Base-by-base conservation (phyloP, 1,140 invertebrate genomes). In the Drosophila mojavensis region DNA sequence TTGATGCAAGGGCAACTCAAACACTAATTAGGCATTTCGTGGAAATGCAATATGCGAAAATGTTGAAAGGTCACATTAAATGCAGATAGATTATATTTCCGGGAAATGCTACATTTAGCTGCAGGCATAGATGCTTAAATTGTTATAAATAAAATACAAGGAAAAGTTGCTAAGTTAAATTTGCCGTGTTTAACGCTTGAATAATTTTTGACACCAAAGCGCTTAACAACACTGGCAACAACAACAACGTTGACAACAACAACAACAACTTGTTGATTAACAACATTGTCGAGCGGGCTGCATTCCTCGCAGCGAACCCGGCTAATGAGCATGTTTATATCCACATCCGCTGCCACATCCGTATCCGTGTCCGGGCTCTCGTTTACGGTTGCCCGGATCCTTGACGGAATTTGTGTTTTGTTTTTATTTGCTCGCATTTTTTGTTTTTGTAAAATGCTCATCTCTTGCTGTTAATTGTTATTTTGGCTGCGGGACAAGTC, bases 251-350 rank as follows among this genome's bases (percentile, higher is more conserved):
- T n/a, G n/a, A n/a, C n/a, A n/a, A 59, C 53, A 50, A 36, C 68
- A 51, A 53, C 48, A 11, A 63, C 41, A 64, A 63, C 26, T 41
- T 55, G 41, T 67, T 73, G 64, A 73, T 73, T 68, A 73, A 68
- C 55, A 68, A 51, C 53, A 65, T 71, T 56, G 24, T 48, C 24
- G 10, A 41, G 24, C 43, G 15, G 17, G 20, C 9, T 9, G n/a
- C 43, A 20, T 47, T 9, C 33, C 13, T 50, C 30, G 59, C 15
- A 36, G 1, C 2, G 36, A 2, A 26, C 76, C 78, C 48, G 33
- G 56, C 79, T 81, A 82, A 82, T 82, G 62, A 82, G 81, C 76
- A 72, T 76, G 76, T 54, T 82, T 83, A 67, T 75, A 62, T 64
- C 75, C 79, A 45, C 50, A 41, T 53, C 54, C 36, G 28, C 55